Evolutionary conservation across 1,140 invertebrate species (phyloP).

Genomic region (Lamellibrachia luymesi): DNA sequence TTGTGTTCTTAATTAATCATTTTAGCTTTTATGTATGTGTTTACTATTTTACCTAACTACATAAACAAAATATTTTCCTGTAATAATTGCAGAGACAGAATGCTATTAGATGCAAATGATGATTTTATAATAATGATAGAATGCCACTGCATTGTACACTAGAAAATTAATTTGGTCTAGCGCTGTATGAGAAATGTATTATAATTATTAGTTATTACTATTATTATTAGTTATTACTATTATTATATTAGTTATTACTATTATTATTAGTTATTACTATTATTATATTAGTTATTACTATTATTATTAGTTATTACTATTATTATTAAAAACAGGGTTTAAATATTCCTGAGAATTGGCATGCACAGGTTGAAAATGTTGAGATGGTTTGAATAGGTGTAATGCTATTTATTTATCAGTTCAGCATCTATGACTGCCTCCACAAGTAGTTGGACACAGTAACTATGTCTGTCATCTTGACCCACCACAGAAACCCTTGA

Average conservation of each 20-base stretch:
- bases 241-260: not conserved
- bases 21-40: not conserved
- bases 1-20: not conserved
- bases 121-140: not conserved
- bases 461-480: not conserved
- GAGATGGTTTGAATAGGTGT: not conserved
- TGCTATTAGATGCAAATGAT: not conserved
- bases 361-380: slow-evolving; percentile 4
- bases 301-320: not conserved
- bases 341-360: not conserved
- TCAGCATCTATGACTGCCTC: not conserved
- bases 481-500: not conserved
- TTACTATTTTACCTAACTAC: not conserved
- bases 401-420: not conserved
- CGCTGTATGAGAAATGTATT: not conserved
- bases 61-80: not conserved
- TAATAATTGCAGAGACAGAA: not conserved
- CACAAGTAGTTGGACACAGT: not conserved
- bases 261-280: not conserved
- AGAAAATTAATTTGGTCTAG: not conserved
- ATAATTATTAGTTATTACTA: not conserved
- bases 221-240: not conserved
- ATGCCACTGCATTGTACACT: not conserved
- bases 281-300: not conserved
- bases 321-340: not conserved